Base-by-base conservation (phyloP, 1,140 invertebrate species). In the Drosophila tsacasi region DNA sequence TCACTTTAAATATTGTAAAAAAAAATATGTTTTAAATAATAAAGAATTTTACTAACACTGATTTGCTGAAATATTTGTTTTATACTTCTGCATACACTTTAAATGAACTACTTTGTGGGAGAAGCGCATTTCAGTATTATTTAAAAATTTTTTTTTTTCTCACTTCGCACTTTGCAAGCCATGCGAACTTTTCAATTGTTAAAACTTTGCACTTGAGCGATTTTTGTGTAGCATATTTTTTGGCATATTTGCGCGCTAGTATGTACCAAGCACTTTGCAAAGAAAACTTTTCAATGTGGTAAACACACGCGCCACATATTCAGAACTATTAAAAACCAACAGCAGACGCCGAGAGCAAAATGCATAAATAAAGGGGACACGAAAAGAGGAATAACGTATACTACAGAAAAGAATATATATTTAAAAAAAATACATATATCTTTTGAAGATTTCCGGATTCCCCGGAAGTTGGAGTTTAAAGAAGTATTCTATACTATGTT, bases 261-360 rank as follows among this genome's bases (percentile, higher is more conserved):
- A 84, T 89, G 84, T 90, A 76, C 84, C 85, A 79, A 89, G 84
- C 84, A 89, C 84, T 89, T 89, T 89, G 85, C 85, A 90, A 89
- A 89, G 84, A 89, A 89, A 89, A 89, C 84, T 89, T 89, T 89
- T 89, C 84, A 90, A 84, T 89, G 84, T 84, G 85, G 85, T 89
- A 90, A 89, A 81, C 81, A 89, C 66, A 67, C n/a, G 40, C 62
- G 46, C 57, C 50, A 85, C 71, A 81, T 73, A 83, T 73, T 73
- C 81, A 81, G 47, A 87, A 87, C 84, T 87, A 87, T 87, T 87
- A 87, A 81, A 87, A 89, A 78, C 84, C 85, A 89, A 57, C 65
- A 59, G 77, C 81, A 80, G 62, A 77, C 74, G 68, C 76, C 72
- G 77, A 84, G 79, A 89, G 84, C 62, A 89, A 89, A 87, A 87